Base-by-base conservation (phyloP, 2,113 vertebrate genomes). In the Varanus komodoensis region DNA sequence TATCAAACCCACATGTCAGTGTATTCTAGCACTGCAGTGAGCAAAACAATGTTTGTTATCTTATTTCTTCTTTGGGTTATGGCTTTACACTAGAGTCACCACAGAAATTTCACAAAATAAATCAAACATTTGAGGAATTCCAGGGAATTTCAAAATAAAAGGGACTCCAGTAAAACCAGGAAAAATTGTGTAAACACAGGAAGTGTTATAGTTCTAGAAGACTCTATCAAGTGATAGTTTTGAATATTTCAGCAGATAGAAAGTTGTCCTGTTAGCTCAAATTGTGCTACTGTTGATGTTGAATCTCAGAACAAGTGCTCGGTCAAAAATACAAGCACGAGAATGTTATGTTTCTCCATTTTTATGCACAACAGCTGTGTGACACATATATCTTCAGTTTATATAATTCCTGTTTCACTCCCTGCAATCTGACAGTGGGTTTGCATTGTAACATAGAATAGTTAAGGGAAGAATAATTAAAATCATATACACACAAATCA, bases 1-100 rank as follows among this genome's bases (percentile, higher is more conserved):
- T 86, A 86, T 83, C 54, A 89, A 89, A 86, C 61, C 38, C 38
- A 61, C 50, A 54, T 83, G 79, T 83, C 78, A 61, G 15, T 12
- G 52, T 48, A 11, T n/a, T 57, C 29, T 27, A 6, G 50, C 34
- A 73, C 38, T 73, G 82, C 73, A 84, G 71, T 32, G 78, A 54
- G 50, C 9, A 15, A 89, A 86, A 23, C 4, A 34, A 73, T 38
- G 68, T 67, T 50, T 67, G 54, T 25, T 69, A 48, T n/a, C 38
- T 52, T 77, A 38, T 75, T 81, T 84, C 48, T 82, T 87, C 38
- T 44, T 71, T 81, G 54, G 57, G n/a, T 11, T 91, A 73, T 57
- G 12, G 57, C 50, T 71, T 87, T 79, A 78, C 48, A 61, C 68
- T 84, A 48, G 2, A 81, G 11, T 81, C 71, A 9, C 75, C 68